Evolutionary conservation across 1,140 invertebrate species (phyloP).

Genomic region (Bombus terrestris): DNA sequence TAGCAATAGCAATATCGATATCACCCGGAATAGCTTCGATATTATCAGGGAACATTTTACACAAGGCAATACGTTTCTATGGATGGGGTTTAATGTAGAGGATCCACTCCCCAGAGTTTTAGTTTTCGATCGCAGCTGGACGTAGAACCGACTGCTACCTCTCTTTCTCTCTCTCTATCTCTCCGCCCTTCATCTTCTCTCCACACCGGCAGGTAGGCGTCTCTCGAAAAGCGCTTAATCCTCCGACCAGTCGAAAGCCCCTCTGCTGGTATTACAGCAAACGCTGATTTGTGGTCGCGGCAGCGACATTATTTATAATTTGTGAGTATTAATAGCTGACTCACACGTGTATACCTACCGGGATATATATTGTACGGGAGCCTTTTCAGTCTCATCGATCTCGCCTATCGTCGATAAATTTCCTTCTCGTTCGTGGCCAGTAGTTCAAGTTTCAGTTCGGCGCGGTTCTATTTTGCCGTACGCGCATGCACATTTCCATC

Average conservation of each 20-base stretch:
- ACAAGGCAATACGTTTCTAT: slow-evolving; percentile 45
- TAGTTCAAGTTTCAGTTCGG: not conserved
- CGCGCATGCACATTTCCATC: not conserved
- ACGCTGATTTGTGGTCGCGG: slow-evolving; percentile 73
- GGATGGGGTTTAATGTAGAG: slow-evolving; percentile 55
- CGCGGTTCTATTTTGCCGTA: not conserved
- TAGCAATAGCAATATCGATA: slow-evolving; percentile 49
- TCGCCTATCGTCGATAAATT: slow-evolving; percentile 44
- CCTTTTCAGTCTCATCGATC: slow-evolving; percentile 34
- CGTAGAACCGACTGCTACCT: slow-evolving; percentile 19
- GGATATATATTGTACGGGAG: not conserved
- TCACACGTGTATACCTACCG: slow-evolving; percentile 6
- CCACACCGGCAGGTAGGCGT: slow-evolving; percentile 47
- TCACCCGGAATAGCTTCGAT: slow-evolving; percentile 45
- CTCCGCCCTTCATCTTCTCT: slow-evolving; percentile 48
- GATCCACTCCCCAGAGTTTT: slow-evolving; percentile 58
- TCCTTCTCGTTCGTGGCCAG: not conserved
- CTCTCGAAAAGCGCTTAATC: slow-evolving; percentile 70
- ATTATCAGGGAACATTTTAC: slow-evolving; percentile 45
- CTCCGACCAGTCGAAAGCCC: slow-evolving; percentile 62
- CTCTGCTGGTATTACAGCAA: slow-evolving; percentile 69
- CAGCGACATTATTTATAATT: slow-evolving; percentile 74
- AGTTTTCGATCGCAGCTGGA: slow-evolving; percentile 57
- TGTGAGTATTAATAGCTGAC: slow-evolving; percentile 69
- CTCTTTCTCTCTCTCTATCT: not conserved